Evolutionary conservation across 2,797 vertebrate genomes (phyloP).

Genomic region (Sebastes taczanowskii): DNA sequence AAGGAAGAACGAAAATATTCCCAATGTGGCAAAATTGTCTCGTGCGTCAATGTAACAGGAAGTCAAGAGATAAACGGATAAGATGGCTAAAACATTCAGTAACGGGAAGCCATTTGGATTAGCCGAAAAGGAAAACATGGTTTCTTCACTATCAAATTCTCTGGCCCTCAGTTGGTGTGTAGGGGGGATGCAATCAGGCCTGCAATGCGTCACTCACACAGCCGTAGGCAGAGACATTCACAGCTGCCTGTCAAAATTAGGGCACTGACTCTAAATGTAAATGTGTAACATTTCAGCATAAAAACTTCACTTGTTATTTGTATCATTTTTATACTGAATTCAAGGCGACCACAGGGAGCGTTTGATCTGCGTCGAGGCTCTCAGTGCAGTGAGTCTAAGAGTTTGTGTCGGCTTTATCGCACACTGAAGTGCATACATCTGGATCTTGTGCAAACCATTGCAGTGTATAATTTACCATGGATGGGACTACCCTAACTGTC

Average conservation of each 20-base stretch:
- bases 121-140: slow-evolving; percentile 4
- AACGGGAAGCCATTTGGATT: slow-evolving; percentile 5
- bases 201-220: slow-evolving; percentile 65
- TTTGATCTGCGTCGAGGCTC: neutral
- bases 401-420: slow-evolving; percentile 1
- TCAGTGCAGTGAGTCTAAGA: neutral
- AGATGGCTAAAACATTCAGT: neutral
- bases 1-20: neutral
- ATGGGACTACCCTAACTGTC: neutral
- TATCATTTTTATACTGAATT: neutral
- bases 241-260: slow-evolving; percentile 68
- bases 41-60: neutral
- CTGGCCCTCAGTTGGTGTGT: slow-evolving; percentile 22
- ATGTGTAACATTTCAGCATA: slow-evolving; percentile 24
- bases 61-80: neutral
- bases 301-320: slow-evolving; percentile 5
- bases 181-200: slow-evolving; percentile 47
- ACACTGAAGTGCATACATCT: neutral
- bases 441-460: neutral
- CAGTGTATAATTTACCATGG: neutral
- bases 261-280: slow-evolving; percentile 41
- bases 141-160: slow-evolving; percentile 13
- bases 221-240: slow-evolving; percentile 52
- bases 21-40: neutral
- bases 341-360: neutral